Evolutionary conservation across 2,797 vertebrate species (phyloP).

Genomic region (Euthynnus affinis): DNA sequence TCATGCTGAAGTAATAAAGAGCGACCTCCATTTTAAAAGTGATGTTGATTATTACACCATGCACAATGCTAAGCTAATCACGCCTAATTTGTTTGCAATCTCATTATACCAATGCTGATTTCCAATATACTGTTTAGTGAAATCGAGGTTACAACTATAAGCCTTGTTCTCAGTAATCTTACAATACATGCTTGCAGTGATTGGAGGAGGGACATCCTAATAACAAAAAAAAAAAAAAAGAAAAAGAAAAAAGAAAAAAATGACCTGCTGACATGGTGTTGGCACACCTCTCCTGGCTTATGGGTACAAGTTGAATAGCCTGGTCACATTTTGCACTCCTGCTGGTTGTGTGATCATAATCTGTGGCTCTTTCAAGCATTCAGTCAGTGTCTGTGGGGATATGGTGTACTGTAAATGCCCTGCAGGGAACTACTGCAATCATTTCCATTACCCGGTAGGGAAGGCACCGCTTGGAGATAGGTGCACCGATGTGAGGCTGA

Average conservation of each 20-base stretch:
- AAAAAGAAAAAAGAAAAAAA: conserved; percentile 8
- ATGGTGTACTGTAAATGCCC: conserved; percentile 35
- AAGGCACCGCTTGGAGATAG: conserved; percentile 29
- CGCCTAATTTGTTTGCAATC: neutral
- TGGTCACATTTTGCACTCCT: conserved; percentile 16
- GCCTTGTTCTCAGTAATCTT: neutral
- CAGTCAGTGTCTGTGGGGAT: conserved; percentile 22
- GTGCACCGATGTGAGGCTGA: conserved; percentile 17
- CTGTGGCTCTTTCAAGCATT: conserved; percentile 40
- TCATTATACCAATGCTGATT: conserved; percentile 23
- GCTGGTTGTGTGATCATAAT: conserved; percentile 41
- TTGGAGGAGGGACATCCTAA: neutral
- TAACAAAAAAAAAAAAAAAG: conserved; percentile 14
- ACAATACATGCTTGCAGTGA: conserved; percentile 2
- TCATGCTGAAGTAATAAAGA: neutral
- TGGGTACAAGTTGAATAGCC: neutral
- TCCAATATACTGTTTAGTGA: neutral
- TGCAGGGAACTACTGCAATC: conserved; percentile 48
- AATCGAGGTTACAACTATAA: neutral
- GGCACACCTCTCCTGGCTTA: neutral
- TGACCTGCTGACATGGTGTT: neutral
- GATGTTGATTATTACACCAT: conserved; percentile 37
- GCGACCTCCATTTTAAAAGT: conserved; percentile 11
- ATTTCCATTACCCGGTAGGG: conserved; percentile 50
- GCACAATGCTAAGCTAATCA: conserved; percentile 1